phyloP scores from a whole-genome alignment of 1,140 invertebrate species.

The Trigoniulus corallinus region DNA sequence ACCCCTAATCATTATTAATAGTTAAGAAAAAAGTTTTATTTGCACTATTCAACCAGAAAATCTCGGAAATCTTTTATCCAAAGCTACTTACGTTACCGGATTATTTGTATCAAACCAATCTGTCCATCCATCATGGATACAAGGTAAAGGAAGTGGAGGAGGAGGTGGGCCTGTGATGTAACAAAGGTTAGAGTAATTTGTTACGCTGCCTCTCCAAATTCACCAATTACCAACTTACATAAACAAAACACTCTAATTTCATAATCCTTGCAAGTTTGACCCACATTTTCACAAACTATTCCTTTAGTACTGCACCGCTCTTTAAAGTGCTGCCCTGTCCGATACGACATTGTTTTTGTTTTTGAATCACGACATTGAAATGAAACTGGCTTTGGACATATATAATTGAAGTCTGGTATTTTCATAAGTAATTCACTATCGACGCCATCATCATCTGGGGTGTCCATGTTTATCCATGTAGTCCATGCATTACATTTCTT shows the following conservation, averaged over 20 bases:
- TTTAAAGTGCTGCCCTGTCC: constrained; percentile 50
- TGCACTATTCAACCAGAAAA: background rate
- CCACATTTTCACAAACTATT: constrained; percentile 37
- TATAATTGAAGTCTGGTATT: constrained; percentile 7
- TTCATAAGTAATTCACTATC: constrained; percentile 13
- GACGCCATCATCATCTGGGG: constrained; percentile 12
- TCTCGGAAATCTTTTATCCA: background rate
- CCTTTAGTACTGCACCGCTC: constrained; percentile 48
- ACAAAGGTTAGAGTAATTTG: background rate
- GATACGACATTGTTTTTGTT: constrained; percentile 3
- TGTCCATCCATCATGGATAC: constrained; percentile 24
- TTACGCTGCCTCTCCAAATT: background rate
- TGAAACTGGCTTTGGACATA: constrained; percentile 5
- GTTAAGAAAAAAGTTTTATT: background rate
- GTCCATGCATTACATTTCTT: constrained; percentile 4
- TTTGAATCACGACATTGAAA: background rate
- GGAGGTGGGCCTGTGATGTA: background rate
- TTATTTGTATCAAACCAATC: constrained; percentile 23
- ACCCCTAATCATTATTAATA: background rate
- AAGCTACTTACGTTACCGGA: constrained; percentile 12
- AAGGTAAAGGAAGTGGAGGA: constrained; percentile 6
- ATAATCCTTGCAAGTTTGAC: constrained; percentile 36
- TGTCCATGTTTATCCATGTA: constrained; percentile 14
- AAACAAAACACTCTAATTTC: constrained; percentile 52
- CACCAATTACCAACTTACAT: constrained; percentile 3